A percentile compares a stretch with the other conserved stretches of the same genome.
phyloP scores from a whole-genome alignment of 2,797 vertebrate species.

The Paguma larvata region DNA sequence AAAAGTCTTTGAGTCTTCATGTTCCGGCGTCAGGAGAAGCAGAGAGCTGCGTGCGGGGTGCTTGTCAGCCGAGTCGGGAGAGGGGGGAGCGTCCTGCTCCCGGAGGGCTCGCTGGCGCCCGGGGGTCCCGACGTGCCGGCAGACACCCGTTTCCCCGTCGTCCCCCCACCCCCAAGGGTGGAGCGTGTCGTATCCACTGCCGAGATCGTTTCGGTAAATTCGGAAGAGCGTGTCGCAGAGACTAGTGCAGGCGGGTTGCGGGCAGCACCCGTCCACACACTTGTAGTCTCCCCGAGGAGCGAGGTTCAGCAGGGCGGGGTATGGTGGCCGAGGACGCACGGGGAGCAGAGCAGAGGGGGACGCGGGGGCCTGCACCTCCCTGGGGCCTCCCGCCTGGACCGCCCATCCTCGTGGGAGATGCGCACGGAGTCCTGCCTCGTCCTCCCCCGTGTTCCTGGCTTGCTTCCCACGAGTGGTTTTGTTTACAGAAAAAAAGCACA shows the following conservation, averaged over 20 bases:
- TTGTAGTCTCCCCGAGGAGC: background rate
- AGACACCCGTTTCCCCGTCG: background rate
- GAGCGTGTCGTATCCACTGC: background rate
- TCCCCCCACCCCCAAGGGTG: too few species aligned
- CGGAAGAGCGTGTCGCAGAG: background rate
- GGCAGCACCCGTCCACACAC: background rate
- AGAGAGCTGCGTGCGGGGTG: too few species aligned
- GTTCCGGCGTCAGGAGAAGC: too few species aligned
- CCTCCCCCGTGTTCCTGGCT: background rate
- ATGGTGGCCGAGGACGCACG: background rate
- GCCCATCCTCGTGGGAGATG: background rate
- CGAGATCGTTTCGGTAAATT: background rate
- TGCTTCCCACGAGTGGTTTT: background rate
- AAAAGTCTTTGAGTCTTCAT: background rate
- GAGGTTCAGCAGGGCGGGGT: background rate
- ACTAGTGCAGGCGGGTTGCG: background rate
- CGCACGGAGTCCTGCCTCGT: background rate
- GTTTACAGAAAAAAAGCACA: background rate
- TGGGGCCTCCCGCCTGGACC: background rate
- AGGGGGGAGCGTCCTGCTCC: background rate
- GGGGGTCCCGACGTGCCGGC: rapidly evolving
- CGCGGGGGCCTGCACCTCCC: rapidly evolving
- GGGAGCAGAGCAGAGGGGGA: background rate
- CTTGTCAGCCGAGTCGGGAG: background rate
- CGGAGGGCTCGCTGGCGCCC: background rate